These are phyloP conservation scores for Dipodomys ordii DNA, from an alignment of 2,113 vertebrate genomes.

Conservation along the genomic window DNA sequence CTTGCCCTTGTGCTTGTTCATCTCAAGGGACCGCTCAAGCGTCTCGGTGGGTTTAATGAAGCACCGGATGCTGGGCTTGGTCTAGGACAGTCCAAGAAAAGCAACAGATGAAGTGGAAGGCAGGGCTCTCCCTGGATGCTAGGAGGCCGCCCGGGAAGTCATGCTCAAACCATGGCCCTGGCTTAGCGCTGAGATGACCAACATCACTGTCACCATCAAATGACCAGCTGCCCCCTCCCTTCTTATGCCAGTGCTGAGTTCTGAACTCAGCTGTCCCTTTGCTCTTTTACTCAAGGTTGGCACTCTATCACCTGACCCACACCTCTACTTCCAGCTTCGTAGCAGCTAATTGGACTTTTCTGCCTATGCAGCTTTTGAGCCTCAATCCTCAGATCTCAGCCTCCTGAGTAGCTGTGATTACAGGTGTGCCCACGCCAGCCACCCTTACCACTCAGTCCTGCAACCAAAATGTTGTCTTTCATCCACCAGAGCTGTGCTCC, in stretches of 20 bases:
- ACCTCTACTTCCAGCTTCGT: too few relatives aligned
- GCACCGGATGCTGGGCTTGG: constrained; percentile 91
- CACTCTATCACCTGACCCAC: too few relatives aligned
- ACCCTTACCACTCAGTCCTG: background rate
- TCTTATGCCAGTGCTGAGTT: background rate
- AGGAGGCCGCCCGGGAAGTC: background rate
- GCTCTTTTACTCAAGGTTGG: too few relatives aligned
- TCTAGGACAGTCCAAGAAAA: constrained; percentile 81
- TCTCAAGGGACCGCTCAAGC: constrained; percentile 96
- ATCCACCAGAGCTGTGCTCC: background rate
- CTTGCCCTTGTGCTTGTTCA: constrained; percentile 95
- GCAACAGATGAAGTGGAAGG: background rate
- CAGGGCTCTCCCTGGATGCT: background rate
- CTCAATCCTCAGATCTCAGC: too few relatives aligned
- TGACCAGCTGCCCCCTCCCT: background rate
- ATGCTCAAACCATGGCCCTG: background rate
- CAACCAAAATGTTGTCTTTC: background rate
- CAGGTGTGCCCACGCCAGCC: too few relatives aligned
- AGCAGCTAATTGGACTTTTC: too few relatives aligned
- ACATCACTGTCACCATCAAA: background rate
- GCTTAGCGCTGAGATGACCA: background rate
- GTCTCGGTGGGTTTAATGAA: constrained; percentile 96
- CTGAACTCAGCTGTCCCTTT: too few relatives aligned
- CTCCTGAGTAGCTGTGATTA: too few relatives aligned
- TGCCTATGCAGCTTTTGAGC: too few relatives aligned